phyloP scores from a whole-genome alignment of 2,888 invertebrate species.

The Hybos culiciformis region DNA sequence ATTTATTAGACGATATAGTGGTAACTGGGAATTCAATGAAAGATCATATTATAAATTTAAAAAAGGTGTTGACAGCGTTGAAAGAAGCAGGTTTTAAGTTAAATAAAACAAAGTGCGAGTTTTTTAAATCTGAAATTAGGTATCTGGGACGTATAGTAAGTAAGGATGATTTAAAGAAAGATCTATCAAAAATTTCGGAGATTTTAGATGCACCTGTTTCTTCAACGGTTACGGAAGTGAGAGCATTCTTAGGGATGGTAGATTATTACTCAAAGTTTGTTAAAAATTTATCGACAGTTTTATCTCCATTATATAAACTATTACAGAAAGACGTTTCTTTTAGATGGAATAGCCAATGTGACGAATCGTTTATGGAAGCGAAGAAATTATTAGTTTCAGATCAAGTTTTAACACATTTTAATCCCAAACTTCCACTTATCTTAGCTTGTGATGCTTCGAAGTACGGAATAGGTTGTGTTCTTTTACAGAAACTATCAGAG shows the following conservation, averaged over 20 bases:
- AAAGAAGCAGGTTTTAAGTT: constrained; percentile 18
- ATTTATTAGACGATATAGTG: constrained; percentile 21
- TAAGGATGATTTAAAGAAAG: constrained; percentile 15
- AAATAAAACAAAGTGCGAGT: constrained; percentile 20
- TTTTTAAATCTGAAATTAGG: constrained; percentile 19
- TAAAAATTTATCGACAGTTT: constrained; percentile 10
- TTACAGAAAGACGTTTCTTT: too few relatives aligned
- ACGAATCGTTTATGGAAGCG: constrained; percentile 4
- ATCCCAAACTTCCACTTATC: constrained; percentile 7
- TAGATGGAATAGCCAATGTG: too few relatives aligned
- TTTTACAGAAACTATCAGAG: neutral
- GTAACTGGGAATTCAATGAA: constrained; percentile 15
- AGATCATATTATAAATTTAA: constrained; percentile 16
- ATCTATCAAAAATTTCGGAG: constrained; percentile 15
- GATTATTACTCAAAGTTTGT: constrained; percentile 27
- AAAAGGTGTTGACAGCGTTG: constrained; percentile 15
- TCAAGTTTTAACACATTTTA: constrained; percentile 7
- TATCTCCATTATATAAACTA: too few relatives aligned
- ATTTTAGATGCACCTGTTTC: constrained; percentile 16
- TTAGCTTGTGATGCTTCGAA: constrained; percentile 6
- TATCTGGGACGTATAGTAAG: constrained; percentile 22
- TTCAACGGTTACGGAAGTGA: constrained; percentile 14
- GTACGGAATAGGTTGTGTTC: neutral
- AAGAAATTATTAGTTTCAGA: constrained; percentile 7
- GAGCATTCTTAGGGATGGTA: constrained; percentile 21